phyloP scores from a whole-genome alignment of 1,140 invertebrate species.

The Trichonephila inaurata region DNA sequence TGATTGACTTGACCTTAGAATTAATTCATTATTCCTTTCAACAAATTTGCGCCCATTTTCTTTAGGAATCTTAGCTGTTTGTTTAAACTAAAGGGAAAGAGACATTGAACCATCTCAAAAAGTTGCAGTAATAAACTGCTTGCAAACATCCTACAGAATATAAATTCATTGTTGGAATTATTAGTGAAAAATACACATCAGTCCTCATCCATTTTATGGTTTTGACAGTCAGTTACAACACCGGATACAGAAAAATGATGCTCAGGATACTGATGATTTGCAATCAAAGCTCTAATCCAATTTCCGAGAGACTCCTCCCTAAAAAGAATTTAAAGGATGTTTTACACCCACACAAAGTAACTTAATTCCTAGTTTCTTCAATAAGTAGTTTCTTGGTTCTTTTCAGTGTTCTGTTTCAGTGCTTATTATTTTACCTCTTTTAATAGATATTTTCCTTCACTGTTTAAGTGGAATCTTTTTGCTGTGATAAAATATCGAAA shows the following conservation, averaged over 20 bases:
- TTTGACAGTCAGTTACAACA: constrained; percentile 28
- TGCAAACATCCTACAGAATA: not conserved
- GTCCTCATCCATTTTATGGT: constrained; percentile 42
- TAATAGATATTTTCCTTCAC: constrained; percentile 1
- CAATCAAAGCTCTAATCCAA: constrained; percentile 29
- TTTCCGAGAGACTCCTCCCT: not conserved
- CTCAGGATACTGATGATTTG: not conserved
- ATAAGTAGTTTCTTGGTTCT: constrained; percentile 21
- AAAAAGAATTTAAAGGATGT: constrained; percentile 8
- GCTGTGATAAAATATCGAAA: not conserved
- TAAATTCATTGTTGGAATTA: constrained; percentile 1
- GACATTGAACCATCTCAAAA: not conserved
- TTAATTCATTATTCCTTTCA: constrained; percentile 32
- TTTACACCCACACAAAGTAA: constrained; percentile 27
- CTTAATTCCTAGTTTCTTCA: constrained; percentile 8
- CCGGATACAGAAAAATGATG: not conserved
- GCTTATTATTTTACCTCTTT: not conserved
- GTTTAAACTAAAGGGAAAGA: not conserved
- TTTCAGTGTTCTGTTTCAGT: not conserved
- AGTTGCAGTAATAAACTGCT: not conserved
- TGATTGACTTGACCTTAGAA: constrained; percentile 1
- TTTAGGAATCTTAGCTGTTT: not conserved
- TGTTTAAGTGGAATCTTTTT: not conserved
- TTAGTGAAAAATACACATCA: constrained; percentile 27
- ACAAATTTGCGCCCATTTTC: not conserved